Conservation (phyloP, 2,888 invertebrate species). For the Tineola bisselliella region DNA sequence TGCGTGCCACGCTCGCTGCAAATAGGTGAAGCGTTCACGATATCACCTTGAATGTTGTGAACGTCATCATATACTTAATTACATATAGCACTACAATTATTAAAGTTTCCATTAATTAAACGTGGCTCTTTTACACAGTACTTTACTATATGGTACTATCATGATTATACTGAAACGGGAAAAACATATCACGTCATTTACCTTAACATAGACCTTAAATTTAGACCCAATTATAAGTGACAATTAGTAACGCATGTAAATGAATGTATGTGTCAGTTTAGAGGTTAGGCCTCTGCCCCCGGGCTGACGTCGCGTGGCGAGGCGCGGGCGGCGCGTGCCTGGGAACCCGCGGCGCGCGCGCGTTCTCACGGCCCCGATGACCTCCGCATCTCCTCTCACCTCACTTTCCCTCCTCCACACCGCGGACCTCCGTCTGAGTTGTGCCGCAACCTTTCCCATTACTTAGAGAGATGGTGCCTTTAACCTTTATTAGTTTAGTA, state of each 20-base stretch:
- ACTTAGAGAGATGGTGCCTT: not conserved
- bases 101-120: not conserved
- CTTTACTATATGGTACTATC: no score
- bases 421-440: constrained; percentile 11
- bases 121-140: not conserved
- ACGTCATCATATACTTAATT: not conserved
- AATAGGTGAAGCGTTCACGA: not conserved
- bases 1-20: not conserved
- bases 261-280: not conserved
- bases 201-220: no score
- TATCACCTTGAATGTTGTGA: not conserved
- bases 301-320: constrained; percentile 34
- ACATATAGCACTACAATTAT: not conserved
- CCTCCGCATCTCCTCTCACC: constrained; percentile 28
- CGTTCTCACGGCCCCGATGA: constrained; percentile 42
- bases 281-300: constrained; percentile 14
- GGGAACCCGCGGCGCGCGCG: constrained; percentile 59
- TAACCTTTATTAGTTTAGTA: not conserved
- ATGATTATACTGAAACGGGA: no score
- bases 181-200: no score
- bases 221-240: no score
- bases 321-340: constrained; percentile 44
- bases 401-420: constrained; percentile 22
- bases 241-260: not conserved
- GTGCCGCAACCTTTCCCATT: not conserved